These are phyloP conservation scores for Pseudochirops corinnae DNA, from an alignment of 2,797 vertebrate species.

Conservation along the genomic window DNA sequence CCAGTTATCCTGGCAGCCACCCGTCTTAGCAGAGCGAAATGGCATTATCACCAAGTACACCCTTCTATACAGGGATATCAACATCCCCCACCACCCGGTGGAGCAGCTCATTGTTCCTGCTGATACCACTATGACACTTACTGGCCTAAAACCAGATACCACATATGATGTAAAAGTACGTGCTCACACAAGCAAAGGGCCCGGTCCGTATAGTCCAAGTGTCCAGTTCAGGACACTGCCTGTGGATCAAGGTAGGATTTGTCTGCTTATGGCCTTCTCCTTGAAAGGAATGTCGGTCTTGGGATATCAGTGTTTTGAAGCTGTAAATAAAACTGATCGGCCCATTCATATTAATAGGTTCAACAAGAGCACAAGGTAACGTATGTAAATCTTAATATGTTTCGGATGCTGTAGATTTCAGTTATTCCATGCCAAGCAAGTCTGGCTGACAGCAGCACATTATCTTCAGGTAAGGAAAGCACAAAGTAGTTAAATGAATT, in stretches of 20 bases:
- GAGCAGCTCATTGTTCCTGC: conserved; percentile 96
- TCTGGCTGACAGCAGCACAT: conserved; percentile 82
- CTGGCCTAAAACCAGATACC: conserved; percentile 98
- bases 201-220: conserved; percentile 99
- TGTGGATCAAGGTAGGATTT: conserved; percentile 99
- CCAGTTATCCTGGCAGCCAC: conserved; percentile 95
- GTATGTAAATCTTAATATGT: conserved; percentile 86
- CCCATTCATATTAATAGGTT: conserved; percentile 87
- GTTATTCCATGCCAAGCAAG: conserved; percentile 82
- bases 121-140: conserved; percentile 93
- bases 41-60: conserved; percentile 96
- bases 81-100: conserved; percentile 94
- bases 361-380: conserved; percentile 87
- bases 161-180: conserved; percentile 99
- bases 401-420: conserved; percentile 85
- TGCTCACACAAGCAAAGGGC: conserved; percentile 99
- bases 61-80: conserved; percentile 98
- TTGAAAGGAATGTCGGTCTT: conserved; percentile 88
- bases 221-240: conserved; percentile 99
- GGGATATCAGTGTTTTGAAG: conserved; percentile 87
- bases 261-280: conserved; percentile 89
- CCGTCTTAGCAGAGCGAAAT: conserved; percentile 94
- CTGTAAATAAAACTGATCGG: conserved; percentile 85
- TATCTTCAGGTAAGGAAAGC: conserved; percentile 87
- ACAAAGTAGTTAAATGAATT: conserved; percentile 59